Conservation (phyloP, 2,888 invertebrate genomes). For the Aphelenchoides bicaudatus region DNA sequence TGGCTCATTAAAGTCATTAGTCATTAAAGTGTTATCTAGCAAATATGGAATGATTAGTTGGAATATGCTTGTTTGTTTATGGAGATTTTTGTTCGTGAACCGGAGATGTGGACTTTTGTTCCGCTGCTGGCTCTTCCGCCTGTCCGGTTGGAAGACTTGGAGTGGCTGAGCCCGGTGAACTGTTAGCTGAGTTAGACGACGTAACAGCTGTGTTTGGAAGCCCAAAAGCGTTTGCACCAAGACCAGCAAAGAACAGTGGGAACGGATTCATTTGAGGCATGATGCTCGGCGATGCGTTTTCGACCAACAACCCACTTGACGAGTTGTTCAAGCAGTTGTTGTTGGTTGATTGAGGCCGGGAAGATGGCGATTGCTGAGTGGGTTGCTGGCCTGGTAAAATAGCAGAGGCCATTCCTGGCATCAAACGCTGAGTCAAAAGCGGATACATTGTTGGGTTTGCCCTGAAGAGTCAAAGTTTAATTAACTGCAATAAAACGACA, state of each 20-base stretch:
- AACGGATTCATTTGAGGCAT: neutral
- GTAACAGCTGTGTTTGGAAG: neutral
- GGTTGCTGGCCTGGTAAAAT: neutral
- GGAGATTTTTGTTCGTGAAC: too few relatives aligned
- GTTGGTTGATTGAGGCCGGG: too few relatives aligned
- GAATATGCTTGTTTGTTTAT: too few relatives aligned
- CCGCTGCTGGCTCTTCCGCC: too few relatives aligned
- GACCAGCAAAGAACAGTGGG: neutral
- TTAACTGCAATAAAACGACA: too few relatives aligned
- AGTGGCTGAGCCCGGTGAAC: neutral
- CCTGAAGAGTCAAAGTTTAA: too few relatives aligned
- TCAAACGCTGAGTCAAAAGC: neutral
- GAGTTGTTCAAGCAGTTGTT: too few relatives aligned
- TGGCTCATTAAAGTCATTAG: too few relatives aligned
- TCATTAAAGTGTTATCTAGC: too few relatives aligned
- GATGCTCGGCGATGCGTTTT: neutral
- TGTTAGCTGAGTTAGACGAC: neutral
- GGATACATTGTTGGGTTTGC: neutral
- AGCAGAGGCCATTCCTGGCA: neutral
- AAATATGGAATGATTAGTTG: neutral
- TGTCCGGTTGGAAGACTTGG: too few relatives aligned
- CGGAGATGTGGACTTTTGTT: too few relatives aligned
- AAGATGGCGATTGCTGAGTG: neutral
- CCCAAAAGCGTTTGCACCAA: neutral
- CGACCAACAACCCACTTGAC: too few relatives aligned